phyloP scores from a whole-genome alignment of 2,797 vertebrate genomes.

The Coregonus ussuriensis region DNA sequence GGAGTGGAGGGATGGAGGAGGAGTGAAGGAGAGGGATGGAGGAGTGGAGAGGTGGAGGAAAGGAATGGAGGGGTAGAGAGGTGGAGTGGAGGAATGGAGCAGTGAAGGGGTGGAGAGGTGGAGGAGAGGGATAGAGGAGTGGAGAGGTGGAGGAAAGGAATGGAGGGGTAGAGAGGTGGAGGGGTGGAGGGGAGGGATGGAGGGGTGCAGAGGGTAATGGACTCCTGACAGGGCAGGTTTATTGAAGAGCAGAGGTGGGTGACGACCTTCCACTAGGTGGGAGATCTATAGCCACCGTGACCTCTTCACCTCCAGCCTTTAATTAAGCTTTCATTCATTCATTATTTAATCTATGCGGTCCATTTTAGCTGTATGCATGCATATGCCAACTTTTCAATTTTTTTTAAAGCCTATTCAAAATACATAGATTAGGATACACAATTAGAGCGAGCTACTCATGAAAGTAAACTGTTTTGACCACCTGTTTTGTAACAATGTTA shows the following conservation, averaged over 20 bases:
- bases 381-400: neutral
- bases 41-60: no score
- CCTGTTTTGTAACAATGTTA: neutral
- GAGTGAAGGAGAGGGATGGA: no score
- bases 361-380: neutral
- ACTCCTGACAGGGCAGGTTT: neutral
- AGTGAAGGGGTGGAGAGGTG: no score
- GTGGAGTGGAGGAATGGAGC: no score
- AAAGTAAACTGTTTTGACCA: neutral
- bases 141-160: no score
- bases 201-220: neutral
- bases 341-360: neutral
- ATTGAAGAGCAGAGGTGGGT: neutral
- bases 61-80: no score
- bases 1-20: no score
- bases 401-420: neutral
- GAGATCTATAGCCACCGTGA: neutral
- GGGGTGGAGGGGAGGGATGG: no score
- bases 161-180: no score
- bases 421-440: neutral
- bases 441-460: neutral
- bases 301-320: neutral
- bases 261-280: neutral
- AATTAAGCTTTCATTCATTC: neutral
- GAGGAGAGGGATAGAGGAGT: no score